Base-by-base conservation (phyloP, 2,888 invertebrate genomes). In the Tigriopus californicus region DNA sequence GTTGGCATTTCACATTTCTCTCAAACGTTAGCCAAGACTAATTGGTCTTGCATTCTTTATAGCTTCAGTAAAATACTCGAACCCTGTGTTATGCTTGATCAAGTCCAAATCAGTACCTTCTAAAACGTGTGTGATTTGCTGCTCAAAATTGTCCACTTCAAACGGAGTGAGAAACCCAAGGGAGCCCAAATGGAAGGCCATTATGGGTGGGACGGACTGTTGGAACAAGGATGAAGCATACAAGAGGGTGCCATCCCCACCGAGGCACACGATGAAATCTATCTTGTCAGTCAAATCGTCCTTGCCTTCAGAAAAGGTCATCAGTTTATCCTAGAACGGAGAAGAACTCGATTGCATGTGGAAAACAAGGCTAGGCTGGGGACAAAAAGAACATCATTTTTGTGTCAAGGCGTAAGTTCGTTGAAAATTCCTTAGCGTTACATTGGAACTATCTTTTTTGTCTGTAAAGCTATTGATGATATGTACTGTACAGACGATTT, bases 101-200 rank as follows among this genome's bases (percentile, higher is more conserved):
- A 33, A 33, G 33, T 8, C 12, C 13, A 42, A 40, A 51, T 33
- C 25, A 12, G 20, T 74, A 83, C 89, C 94, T 80, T 92, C 88
- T 61, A 95, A 75, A 46, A 94, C 92, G 69, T 87, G 87, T 68
- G 85, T 87, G 53, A 95, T 87, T 76, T 92, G 88, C 61, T 89
- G 86, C 70, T 89, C 85, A 69, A 91, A 92, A 72, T 90, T 88
- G 69, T 88, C 84, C 75, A 91, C 89, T 70, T 87, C 86, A 72
- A 95, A 95, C 12, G 94, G 94, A 48, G 94, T 94, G 49, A 95
- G 78, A 72, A 95, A 95, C 2, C 95, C 95, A 58, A 95, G 74
- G 3, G 94, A 94, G 42, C 95, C 95, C 68, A 95, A 78, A 73
- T 95, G 91, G 75, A 95, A 95, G 61, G 95, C 92, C 91, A 95